Evolutionary conservation across 2,888 invertebrate species (phyloP).

Genomic region (Caenorhabditis wallacei): DNA sequence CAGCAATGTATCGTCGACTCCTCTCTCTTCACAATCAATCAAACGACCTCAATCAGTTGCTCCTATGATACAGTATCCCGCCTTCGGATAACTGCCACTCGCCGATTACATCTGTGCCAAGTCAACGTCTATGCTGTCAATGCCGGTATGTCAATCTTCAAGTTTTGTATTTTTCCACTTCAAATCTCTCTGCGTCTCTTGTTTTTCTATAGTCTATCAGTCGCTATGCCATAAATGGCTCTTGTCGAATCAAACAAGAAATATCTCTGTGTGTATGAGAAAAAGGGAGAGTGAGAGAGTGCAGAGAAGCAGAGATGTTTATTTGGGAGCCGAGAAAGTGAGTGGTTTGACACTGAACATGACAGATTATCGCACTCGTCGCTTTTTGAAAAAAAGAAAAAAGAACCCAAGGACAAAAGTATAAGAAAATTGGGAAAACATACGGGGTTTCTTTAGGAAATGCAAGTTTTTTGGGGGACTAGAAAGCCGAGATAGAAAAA

Average conservation of each 20-base stretch:
- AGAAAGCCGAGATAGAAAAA: too few species aligned
- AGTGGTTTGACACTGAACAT: constrained; percentile 61
- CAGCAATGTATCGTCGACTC: constrained; percentile 60
- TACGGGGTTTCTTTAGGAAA: not conserved
- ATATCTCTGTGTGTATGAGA: not conserved
- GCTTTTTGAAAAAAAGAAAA: constrained; percentile 10
- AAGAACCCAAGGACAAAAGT: not conserved
- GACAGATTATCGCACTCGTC: constrained; percentile 57
- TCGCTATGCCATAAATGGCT: constrained; percentile 48
- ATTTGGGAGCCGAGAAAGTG: constrained; percentile 19
- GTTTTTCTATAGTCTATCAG: not conserved
- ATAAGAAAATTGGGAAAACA: constrained; percentile 7
- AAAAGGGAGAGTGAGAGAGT: not conserved
- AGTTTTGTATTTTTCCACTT: constrained; percentile 16
- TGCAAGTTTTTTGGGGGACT: too few species aligned
- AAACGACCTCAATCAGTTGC: constrained; percentile 62
- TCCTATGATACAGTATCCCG: constrained; percentile 62
- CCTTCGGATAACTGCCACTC: constrained; percentile 69
- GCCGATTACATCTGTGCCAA: constrained; percentile 75
- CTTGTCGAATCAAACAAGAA: constrained; percentile 31
- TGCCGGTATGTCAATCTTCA: too few species aligned
- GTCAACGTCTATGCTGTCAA: constrained; percentile 75
- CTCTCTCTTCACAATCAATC: constrained; percentile 61
- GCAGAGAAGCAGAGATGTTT: constrained; percentile 26
- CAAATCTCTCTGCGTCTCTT: constrained; percentile 45